Percentiles rank a stretch among this genome's conserved stretches.
These are phyloP conservation scores for Varecia variegata DNA, from an alignment of 2,797 vertebrate genomes.

Conservation along the genomic window DNA sequence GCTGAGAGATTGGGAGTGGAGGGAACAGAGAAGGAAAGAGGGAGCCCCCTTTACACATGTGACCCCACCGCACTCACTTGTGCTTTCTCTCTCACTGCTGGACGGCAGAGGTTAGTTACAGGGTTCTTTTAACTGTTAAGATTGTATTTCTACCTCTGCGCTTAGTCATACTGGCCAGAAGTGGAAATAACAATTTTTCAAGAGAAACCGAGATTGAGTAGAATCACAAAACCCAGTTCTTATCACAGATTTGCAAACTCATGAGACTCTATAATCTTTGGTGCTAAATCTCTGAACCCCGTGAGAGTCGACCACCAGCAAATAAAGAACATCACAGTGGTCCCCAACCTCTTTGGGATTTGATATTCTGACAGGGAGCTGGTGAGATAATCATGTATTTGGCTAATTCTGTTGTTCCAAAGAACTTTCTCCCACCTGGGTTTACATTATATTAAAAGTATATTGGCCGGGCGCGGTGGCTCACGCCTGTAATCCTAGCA, in stretches of 20 bases:
- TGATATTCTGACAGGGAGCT: background rate
- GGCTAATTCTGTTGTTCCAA: background rate
- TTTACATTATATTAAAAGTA: background rate
- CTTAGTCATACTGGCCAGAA: slow-evolving; percentile 60
- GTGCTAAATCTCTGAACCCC: background rate
- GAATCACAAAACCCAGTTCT: slow-evolving; percentile 47
- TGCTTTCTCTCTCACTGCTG: background rate
- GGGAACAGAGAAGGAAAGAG: background rate
- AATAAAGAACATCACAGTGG: background rate
- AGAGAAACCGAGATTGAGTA: slow-evolving; percentile 63
- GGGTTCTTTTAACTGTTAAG: background rate
- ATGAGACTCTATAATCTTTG: background rate
- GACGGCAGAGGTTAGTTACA: background rate
- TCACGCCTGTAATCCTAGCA: no score
- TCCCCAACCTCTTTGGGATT: background rate
- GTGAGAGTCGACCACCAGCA: background rate
- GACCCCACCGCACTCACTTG: fast-evolving
- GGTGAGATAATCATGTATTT: background rate
- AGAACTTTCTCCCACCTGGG: background rate
- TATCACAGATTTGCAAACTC: slow-evolving; percentile 10
- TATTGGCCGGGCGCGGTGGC: no score
- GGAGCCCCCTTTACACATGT: background rate
- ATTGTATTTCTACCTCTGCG: background rate
- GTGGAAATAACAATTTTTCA: slow-evolving; percentile 57
- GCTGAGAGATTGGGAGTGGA: background rate